Conservation (phyloP, 2,797 vertebrate genomes). For the Octomys mimax region DNA sequence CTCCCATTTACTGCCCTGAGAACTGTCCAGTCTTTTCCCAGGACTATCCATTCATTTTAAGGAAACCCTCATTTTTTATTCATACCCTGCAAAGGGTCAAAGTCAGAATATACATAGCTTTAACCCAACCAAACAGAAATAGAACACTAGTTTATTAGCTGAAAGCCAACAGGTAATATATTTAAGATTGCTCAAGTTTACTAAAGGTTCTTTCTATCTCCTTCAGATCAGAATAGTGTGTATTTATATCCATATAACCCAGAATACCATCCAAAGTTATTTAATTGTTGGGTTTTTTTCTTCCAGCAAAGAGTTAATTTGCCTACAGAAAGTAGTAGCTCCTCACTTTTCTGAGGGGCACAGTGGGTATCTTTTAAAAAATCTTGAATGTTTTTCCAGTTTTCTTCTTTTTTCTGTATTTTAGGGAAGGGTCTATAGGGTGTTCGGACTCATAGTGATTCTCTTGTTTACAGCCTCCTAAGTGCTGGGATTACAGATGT, state of each 20-base stretch:
- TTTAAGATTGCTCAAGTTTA: neutral
- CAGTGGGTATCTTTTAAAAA: constrained; percentile 22
- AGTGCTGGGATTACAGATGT: no score
- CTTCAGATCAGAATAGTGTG: neutral
- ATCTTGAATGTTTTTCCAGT: constrained; percentile 44
- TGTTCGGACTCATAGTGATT: no score
- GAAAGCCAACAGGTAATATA: neutral
- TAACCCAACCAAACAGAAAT: neutral
- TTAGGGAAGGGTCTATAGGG: no score
- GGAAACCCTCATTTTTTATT: neutral
- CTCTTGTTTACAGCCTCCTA: no score
- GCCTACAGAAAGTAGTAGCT: neutral
- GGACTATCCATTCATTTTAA: constrained; percentile 36
- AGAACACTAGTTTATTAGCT: constrained; percentile 9
- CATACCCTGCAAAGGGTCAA: neutral
- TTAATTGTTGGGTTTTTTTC: neutral
- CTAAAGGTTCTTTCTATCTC: neutral
- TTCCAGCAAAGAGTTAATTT: neutral
- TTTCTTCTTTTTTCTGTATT: neutral
- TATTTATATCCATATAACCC: neutral
- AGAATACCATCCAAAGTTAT: neutral
- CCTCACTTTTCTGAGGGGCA: neutral
- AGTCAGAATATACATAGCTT: neutral
- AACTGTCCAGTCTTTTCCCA: neutral
- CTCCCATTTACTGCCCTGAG: neutral